A percentile compares a stretch with the other conserved stretches of the same genome.
phyloP scores from a whole-genome alignment of 2,113 vertebrate species.

The Dasypus novemcinctus region DNA sequence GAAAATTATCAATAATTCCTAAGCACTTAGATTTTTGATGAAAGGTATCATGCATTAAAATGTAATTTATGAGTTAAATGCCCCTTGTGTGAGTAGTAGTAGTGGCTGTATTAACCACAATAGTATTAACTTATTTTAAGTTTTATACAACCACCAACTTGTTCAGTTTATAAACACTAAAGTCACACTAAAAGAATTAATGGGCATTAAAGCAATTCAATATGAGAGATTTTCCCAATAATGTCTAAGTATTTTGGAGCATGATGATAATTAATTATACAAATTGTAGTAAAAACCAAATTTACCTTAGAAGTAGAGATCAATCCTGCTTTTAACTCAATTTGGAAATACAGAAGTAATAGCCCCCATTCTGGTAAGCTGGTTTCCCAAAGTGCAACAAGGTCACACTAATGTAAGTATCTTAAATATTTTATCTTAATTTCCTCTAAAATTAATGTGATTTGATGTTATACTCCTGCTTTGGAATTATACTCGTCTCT shows the following conservation, averaged over 20 bases:
- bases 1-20: slow-evolving; percentile 29
- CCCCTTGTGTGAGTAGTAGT: background rate
- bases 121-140: background rate
- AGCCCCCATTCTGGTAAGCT: background rate
- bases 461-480: background rate
- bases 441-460: slow-evolving; percentile 16
- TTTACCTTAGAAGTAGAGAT: background rate
- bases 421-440: background rate
- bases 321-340: slow-evolving; percentile 1
- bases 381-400: background rate
- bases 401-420: background rate
- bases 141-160: background rate
- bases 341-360: background rate
- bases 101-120: too few relatives aligned
- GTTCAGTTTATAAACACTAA: background rate
- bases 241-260: background rate
- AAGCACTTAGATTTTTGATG: background rate
- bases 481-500: background rate
- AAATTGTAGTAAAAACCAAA: background rate
- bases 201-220: background rate
- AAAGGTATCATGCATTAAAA: background rate
- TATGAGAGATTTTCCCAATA: background rate
- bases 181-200: background rate
- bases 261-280: background rate
- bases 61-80: background rate